Evolutionary conservation across 2,888 invertebrate species (phyloP).

Genomic region (Zygothrica quintamaculata): DNA sequence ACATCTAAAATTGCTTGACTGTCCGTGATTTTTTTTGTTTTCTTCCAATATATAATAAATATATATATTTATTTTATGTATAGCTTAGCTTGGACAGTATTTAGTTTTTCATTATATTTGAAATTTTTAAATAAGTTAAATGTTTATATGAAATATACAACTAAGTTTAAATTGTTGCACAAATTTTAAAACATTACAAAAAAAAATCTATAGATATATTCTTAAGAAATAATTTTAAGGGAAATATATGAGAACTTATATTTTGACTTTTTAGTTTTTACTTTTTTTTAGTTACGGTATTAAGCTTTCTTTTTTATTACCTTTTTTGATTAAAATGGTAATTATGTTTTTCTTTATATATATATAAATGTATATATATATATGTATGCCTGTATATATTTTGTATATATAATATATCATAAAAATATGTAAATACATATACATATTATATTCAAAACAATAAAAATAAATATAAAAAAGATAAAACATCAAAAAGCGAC

Average conservation of each 20-base stretch:
- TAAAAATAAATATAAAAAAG: too few species aligned
- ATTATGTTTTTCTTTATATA: constrained; percentile 18
- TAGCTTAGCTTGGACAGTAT: constrained; percentile 59
- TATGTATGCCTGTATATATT: constrained; percentile 50
- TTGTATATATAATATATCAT: constrained; percentile 45
- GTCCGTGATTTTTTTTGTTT: constrained; percentile 15
- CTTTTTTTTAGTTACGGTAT: constrained; percentile 10
- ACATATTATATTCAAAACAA: constrained; percentile 19
- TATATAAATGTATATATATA: constrained; percentile 46
- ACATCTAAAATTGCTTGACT: constrained; percentile 50
- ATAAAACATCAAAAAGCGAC: constrained; percentile 47
- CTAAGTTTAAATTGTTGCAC: constrained; percentile 5
- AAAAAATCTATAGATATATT: not conserved
- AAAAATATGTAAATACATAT: constrained; percentile 52
- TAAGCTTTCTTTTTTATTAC: constrained; percentile 22
- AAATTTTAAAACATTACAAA: not conserved
- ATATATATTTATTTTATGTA: constrained; percentile 14
- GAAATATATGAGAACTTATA: not conserved
- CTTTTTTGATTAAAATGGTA: constrained; percentile 19
- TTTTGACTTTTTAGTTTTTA: too few species aligned
- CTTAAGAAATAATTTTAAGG: not conserved
- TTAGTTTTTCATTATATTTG: constrained; percentile 13
- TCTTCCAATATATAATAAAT: not conserved
- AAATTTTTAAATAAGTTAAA: constrained; percentile 26
- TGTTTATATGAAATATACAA: constrained; percentile 15